Evolutionary conservation across 2,113 vertebrate genomes (phyloP).

Genomic region (Sardina pilchardus): DNA sequence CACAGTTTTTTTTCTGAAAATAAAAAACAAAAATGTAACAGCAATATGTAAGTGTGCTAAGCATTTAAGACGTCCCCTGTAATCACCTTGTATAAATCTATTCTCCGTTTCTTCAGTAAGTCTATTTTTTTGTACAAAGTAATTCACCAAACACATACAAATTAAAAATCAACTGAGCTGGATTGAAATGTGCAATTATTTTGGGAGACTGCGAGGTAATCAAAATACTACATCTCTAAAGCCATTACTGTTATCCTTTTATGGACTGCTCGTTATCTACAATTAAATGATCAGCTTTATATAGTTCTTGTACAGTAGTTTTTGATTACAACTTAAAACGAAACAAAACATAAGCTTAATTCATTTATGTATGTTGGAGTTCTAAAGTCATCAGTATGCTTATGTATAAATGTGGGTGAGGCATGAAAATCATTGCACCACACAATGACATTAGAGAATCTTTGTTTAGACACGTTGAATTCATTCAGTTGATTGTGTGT

Average conservation of each 20-base stretch:
- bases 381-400: conserved; percentile 53
- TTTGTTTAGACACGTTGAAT: conserved; percentile 4
- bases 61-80: conserved; percentile 65
- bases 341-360: conserved; percentile 49
- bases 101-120: conserved; percentile 60
- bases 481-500: conserved; percentile 21
- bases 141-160: conserved; percentile 71
- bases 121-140: conserved; percentile 68
- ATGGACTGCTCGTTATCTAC: conserved; percentile 71
- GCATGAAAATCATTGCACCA: conserved; percentile 68
- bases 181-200: conserved; percentile 68
- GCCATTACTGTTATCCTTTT: conserved; percentile 67
- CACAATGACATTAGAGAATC: conserved; percentile 38
- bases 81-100: conserved; percentile 70
- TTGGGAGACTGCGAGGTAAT: conserved; percentile 64
- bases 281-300: conserved; percentile 64
- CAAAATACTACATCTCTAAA: conserved; percentile 70
- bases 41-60: conserved; percentile 76
- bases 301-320: conserved; percentile 65
- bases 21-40: conserved; percentile 72
- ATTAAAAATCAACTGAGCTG: conserved; percentile 64
- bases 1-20: conserved; percentile 86
- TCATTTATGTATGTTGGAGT: neutral
- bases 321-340: conserved; percentile 51
- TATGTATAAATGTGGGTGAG: conserved; percentile 77